These are phyloP conservation scores for Tanytarsus gracilentus DNA, from an alignment of 2,888 invertebrate species.

Conservation along the genomic window DNA sequence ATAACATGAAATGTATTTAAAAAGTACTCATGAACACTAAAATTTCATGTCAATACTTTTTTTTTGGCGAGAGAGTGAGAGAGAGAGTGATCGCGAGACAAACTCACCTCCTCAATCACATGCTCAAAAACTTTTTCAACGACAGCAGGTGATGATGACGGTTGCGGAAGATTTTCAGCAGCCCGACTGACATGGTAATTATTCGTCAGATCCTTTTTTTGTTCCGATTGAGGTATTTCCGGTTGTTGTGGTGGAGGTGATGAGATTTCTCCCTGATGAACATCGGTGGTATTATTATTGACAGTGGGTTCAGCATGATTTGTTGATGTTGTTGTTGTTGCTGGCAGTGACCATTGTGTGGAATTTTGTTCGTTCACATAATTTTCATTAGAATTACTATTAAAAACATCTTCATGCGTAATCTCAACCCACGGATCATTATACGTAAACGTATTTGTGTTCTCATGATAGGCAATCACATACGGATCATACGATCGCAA, in stretches of 20 bases:
- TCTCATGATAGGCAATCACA: conserved; percentile 20
- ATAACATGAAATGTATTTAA: too few species aligned
- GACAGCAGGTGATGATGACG: background rate
- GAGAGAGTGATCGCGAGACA: background rate
- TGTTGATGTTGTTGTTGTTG: background rate
- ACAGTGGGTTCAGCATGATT: background rate
- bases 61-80: background rate
- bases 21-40: background rate
- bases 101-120: conserved; percentile 4
- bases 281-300: background rate
- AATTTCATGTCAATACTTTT: background rate
- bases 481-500: conserved; percentile 15
- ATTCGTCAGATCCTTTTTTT: background rate
- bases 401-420: background rate
- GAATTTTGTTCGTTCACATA: background rate
- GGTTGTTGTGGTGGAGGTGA: background rate
- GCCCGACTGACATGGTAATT: background rate
- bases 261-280: background rate
- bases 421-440: conserved; percentile 22
- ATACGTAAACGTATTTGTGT: conserved; percentile 24
- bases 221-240: background rate
- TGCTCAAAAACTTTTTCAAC: background rate
- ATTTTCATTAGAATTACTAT: conserved; percentile 7
- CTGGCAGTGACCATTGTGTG: background rate
- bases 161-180: background rate